Evolutionary conservation across 1,140 invertebrate genomes (phyloP).

Genomic region (Branchinecta lindahli): DNA sequence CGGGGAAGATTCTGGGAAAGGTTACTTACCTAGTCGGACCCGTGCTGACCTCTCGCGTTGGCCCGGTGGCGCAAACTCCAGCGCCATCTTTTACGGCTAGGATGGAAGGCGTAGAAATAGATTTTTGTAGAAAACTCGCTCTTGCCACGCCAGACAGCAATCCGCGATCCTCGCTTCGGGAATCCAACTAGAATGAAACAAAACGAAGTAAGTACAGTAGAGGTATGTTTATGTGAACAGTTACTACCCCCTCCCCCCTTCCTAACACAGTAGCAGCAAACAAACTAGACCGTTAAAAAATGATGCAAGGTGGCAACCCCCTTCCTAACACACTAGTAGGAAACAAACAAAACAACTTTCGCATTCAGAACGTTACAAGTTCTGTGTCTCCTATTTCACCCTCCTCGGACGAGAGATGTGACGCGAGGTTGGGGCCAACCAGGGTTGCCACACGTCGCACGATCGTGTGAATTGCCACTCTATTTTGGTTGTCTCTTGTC

Average conservation of each 20-base stretch:
- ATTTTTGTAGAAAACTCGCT: conserved; percentile 63
- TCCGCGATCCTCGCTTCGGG: conserved; percentile 26
- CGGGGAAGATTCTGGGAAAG: too few species aligned
- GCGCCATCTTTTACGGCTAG: conserved; percentile 45
- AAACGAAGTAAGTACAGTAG: conserved; percentile 17
- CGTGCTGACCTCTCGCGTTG: conserved; percentile 27
- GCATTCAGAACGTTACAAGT: too few species aligned
- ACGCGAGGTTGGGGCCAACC: too few species aligned
- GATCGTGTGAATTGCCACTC: too few species aligned
- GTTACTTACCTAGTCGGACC: conserved; percentile 27
- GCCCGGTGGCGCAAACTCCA: conserved; percentile 29
- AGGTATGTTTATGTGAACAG: too few species aligned
- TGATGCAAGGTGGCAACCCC: background rate
- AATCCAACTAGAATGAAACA: conserved; percentile 27
- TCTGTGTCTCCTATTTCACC: too few species aligned
- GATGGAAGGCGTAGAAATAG: conserved; percentile 74
- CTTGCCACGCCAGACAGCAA: conserved; percentile 36
- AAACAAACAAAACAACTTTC: too few species aligned
- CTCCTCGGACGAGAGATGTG: too few species aligned
- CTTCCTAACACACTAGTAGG: too few species aligned
- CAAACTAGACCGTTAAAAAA: conserved; percentile 12
- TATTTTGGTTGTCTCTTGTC: too few species aligned
- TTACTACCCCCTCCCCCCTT: background rate
- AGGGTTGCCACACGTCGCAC: too few species aligned
- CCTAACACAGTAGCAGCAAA: background rate